Base-by-base conservation (phyloP, 2,113 vertebrate genomes). In the Bubo blakistoni region DNA sequence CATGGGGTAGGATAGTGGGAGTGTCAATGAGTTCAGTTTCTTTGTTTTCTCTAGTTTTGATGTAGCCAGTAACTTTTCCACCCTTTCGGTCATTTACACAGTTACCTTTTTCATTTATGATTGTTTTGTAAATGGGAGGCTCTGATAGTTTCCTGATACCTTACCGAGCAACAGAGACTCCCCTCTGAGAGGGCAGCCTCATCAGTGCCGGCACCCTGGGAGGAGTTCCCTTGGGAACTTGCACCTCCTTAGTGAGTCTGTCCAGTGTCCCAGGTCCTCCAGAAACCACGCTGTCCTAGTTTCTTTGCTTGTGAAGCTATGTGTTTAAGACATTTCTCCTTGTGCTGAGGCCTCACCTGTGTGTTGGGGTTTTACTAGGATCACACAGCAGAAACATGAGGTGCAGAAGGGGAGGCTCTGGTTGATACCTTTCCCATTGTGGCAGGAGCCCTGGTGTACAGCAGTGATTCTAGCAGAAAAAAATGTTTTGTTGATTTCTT, bases 171-270 rank as follows among this genome's bases (percentile, higher is more conserved):
- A 10, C 30, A 66, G 38, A 91, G 21, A 59, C 25, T 46, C 3
- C 8, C 6, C 7, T 78, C 22, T 1, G 2, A 44, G 27, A 72
- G 16, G 36, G 34, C 3, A 1, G 15, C 8, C 27, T 46, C 2
- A 0, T 11, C 13, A 10, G 8, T 38, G 17, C 84, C 2, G 1
- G n/a, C 16, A 36, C 4, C 12, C 16, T 21, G 7, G 21, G 19
- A 77, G 44, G 38, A 16, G 11, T 70, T 86, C 40, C 34, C 3
- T 0, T n/a, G 32, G 42, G 52, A 90, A 13, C 12, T 63, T 2
- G 1, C 6, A 15, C 11, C 8, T 55, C 44, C 38, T 59, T 27
- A 47, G 13, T 11, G 42, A 18, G 40, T 47, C 16, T 63, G 21
- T 27, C 12, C 1, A 0, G 16, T 67, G 38, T 32, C 38, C 62